These are phyloP conservation scores for Enteromius afrohamiltoni DNA, from an alignment of 2,797 vertebrate species.

Conservation along the genomic window DNA sequence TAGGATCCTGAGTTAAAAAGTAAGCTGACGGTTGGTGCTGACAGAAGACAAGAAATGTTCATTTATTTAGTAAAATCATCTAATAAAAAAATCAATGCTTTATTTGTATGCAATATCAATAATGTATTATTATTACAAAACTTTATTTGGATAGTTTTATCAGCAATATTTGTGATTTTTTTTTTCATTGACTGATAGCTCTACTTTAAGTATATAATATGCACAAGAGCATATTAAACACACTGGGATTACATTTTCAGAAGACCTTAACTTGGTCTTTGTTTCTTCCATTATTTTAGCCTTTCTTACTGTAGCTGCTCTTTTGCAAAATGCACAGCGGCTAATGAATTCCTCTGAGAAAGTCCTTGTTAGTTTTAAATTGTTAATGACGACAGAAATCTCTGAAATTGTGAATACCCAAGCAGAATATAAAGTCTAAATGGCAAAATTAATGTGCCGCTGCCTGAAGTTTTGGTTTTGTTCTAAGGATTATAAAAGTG, in stretches of 20 bases:
- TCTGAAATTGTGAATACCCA: conserved; percentile 18
- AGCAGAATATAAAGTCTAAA: conserved; percentile 29
- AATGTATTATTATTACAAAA: background rate
- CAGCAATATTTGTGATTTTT: background rate
- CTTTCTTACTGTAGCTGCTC: background rate
- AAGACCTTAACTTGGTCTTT: conserved; percentile 6
- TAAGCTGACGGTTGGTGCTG: background rate
- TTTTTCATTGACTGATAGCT: background rate
- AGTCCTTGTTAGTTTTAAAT: conserved; percentile 26
- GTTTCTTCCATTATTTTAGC: conserved; percentile 10
- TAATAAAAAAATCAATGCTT: background rate
- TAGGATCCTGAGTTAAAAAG: background rate
- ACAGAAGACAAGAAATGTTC: background rate
- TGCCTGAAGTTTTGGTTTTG: conserved; percentile 33
- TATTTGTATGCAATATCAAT: background rate
- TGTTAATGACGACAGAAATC: conserved; percentile 26
- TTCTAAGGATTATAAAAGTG: conserved; percentile 40
- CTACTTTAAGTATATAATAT: background rate
- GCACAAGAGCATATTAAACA: background rate
- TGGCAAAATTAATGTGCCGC: background rate
- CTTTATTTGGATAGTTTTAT: background rate
- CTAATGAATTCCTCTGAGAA: conserved; percentile 15
- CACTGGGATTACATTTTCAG: background rate
- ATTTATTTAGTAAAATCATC: background rate
- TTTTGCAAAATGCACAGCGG: background rate